Conservation (phyloP, 1,140 invertebrate genomes). For the Conopomorpha cramerella region DNA sequence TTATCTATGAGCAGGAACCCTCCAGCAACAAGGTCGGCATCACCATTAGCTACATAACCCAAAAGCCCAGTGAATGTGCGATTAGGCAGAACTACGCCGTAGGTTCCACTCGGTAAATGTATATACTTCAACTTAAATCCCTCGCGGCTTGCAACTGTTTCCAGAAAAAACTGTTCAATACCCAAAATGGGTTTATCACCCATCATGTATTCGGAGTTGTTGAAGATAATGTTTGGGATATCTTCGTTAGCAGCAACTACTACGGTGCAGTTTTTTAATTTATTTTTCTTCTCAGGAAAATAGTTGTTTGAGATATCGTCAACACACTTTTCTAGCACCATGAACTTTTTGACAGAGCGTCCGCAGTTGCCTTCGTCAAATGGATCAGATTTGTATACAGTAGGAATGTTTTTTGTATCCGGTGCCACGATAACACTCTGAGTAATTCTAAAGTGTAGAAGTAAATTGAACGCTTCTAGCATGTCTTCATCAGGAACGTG, state of each 20-base stretch:
- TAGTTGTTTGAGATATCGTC: conserved; percentile 7
- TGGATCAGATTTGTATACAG: conserved; percentile 15
- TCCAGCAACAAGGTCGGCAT: conserved; percentile 17
- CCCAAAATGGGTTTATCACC: no score
- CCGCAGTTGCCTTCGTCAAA: conserved; percentile 15
- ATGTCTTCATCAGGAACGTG: no score
- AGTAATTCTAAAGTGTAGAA: no score
- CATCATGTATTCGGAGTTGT: no score
- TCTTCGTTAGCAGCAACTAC: conserved; percentile 14
- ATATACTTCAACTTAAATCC: conserved; percentile 9
- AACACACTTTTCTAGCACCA: conserved; percentile 11
- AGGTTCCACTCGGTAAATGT: conserved; percentile 4
- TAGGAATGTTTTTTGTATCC: no score
- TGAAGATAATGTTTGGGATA: no score
- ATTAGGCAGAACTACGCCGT: conserved; percentile 19
- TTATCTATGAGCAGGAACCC: conserved; percentile 16
- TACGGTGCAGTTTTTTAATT: conserved; percentile 14
- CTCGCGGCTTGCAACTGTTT: conserved; percentile 12
- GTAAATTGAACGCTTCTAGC: no score
- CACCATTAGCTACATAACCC: conserved; percentile 9
- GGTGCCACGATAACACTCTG: no score
- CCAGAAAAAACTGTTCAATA: conserved; percentile 19
- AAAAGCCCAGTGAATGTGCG: conserved; percentile 18
- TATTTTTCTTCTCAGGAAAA: conserved; percentile 6
- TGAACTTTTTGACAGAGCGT: conserved; percentile 6